Percentiles rank a stretch among this genome's conserved stretches.
These are phyloP conservation scores for Epinotia bilunana DNA, from an alignment of 2,888 invertebrate species.

Conservation along the genomic window DNA sequence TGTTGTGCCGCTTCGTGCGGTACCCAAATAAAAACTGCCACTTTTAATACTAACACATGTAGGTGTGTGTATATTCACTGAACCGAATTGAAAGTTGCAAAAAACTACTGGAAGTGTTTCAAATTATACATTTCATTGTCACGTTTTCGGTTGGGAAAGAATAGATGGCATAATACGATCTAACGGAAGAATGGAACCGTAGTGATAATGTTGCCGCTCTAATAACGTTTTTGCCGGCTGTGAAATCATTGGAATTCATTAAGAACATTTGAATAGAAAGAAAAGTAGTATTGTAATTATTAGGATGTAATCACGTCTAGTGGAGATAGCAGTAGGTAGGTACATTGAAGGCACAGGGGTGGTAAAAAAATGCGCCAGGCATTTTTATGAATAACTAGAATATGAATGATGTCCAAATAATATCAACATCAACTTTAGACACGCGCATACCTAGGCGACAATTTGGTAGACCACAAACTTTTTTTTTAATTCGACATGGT, in stretches of 20 bases:
- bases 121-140: conserved; percentile 35
- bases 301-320: background rate
- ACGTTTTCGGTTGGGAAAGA: conserved; percentile 33
- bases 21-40: conserved; percentile 19
- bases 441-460: too few species aligned
- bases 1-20: background rate
- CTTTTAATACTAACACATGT: conserved; percentile 8
- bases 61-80: background rate
- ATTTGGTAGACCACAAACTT: too few species aligned
- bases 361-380: too few species aligned
- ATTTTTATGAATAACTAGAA: too few species aligned
- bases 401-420: too few species aligned
- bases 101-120: conserved; percentile 25
- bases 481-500: too few species aligned
- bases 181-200: conserved; percentile 34
- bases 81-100: conserved; percentile 32
- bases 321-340: background rate
- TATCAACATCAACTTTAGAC: too few species aligned
- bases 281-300: background rate
- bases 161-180: conserved; percentile 38
- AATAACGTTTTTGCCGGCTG: conserved; percentile 28
- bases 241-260: conserved; percentile 16
- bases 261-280: background rate
- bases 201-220: conserved; percentile 29
- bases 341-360: background rate